Conservation (phyloP, 2,888 invertebrate genomes). For the Escarpia spicata region DNA sequence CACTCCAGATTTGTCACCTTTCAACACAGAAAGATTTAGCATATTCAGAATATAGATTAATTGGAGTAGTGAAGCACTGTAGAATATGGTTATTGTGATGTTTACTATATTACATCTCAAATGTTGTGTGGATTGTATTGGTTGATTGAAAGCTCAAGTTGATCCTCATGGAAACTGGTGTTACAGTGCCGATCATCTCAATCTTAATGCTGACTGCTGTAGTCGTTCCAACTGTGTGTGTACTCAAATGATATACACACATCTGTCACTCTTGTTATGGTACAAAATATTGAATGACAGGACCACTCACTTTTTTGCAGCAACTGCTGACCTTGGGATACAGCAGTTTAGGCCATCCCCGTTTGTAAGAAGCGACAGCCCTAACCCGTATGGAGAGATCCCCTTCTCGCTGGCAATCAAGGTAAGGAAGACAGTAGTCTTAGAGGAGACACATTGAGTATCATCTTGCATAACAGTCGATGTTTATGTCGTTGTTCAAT, state of each 20-base stretch:
- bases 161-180: neutral
- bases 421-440: neutral
- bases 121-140: too few species aligned
- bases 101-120: neutral
- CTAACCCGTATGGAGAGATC: neutral
- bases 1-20: neutral
- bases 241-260: neutral
- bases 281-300: too few species aligned
- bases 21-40: neutral
- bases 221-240: neutral
- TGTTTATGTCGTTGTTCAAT: neutral
- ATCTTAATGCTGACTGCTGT: too few species aligned
- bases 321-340: neutral
- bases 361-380: neutral
- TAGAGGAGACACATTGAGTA: neutral
- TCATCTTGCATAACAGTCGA: neutral
- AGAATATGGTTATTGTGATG: neutral
- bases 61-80: neutral
- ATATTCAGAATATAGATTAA: neutral
- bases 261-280: neutral
- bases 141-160: neutral
- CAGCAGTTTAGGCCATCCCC: neutral
- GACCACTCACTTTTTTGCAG: neutral
- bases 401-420: neutral
- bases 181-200: too few species aligned